Evolutionary conservation across 2,797 vertebrate species (phyloP).

Genomic region (Phaenicophaeus curvirostris): DNA sequence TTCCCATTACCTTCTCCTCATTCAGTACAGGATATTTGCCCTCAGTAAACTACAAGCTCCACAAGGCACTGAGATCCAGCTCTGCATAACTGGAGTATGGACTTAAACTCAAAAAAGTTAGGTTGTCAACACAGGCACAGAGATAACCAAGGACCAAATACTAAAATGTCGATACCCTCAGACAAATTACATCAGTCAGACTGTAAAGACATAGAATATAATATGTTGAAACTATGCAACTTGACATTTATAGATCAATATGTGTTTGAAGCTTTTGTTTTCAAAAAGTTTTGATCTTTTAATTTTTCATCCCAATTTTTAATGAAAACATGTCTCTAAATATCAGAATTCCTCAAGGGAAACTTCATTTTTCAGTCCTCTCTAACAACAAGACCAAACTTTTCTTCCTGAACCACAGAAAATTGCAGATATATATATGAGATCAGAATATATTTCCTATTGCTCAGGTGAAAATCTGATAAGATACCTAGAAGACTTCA

Average conservation of each 20-base stretch:
- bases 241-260: conserved; percentile 16
- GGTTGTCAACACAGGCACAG: not conserved
- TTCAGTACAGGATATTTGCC: not conserved
- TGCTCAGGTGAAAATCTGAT: not conserved
- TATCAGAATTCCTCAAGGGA: conserved; percentile 14
- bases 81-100: not conserved
- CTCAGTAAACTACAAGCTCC: not conserved
- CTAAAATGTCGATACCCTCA: not conserved
- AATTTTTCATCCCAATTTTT: not conserved
- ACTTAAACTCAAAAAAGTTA: not conserved
- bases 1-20: not conserved
- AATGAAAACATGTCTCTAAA: not conserved
- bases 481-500: not conserved
- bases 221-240: not conserved
- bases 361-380: not conserved
- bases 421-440: not conserved
- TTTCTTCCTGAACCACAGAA: not conserved
- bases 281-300: not conserved
- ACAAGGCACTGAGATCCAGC: not conserved
- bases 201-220: not conserved
- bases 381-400: not conserved
- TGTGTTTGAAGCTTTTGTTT: not conserved
- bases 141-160: not conserved
- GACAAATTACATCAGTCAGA: not conserved
- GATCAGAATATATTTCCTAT: not conserved